A percentile compares a stretch with the other conserved stretches of the same genome.
phyloP scores from a whole-genome alignment of 1,140 invertebrate species.

The Acyrthosiphon pisum region DNA sequence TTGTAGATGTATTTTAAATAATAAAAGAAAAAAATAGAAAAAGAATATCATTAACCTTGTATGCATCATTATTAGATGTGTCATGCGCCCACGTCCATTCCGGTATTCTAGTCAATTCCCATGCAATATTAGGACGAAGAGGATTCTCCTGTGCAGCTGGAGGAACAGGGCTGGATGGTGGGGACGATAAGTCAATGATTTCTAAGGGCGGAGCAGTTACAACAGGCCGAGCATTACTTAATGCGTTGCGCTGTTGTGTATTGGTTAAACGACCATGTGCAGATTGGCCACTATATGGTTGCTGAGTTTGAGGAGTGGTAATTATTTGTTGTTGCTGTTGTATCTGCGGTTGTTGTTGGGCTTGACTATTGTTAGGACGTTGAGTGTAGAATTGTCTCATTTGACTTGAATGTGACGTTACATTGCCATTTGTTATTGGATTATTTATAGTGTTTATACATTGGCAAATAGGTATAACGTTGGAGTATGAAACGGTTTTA shows the following conservation, averaged over 20 bases:
- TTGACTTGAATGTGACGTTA: neutral
- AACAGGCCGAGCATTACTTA: neutral
- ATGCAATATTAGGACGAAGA: neutral
- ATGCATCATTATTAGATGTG: constrained; percentile 4
- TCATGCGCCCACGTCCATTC: constrained; percentile 16
- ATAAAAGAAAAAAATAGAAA: too few relatives aligned
- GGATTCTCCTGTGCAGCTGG: neutral
- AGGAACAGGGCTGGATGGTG: constrained; percentile 24
- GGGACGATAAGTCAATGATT: constrained; percentile 46
- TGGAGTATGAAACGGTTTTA: neutral
- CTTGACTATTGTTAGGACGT: neutral
- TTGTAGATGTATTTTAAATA: too few relatives aligned
- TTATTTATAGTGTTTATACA: constrained; percentile 26
- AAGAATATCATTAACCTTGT: constrained; percentile 46
- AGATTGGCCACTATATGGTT: neutral
- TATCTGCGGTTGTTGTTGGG: neutral
- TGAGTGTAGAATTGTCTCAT: neutral
- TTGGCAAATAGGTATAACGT: neutral
- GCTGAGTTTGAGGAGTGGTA: neutral
- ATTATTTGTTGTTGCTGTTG: constrained; percentile 18
- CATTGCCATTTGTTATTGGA: neutral
- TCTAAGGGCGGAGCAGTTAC: neutral
- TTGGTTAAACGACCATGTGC: neutral
- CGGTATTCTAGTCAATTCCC: constrained; percentile 32
- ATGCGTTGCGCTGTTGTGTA: constrained; percentile 32